Evolutionary conservation across 2,113 vertebrate species (phyloP).

Genomic region (Clinocottus analis): DNA sequence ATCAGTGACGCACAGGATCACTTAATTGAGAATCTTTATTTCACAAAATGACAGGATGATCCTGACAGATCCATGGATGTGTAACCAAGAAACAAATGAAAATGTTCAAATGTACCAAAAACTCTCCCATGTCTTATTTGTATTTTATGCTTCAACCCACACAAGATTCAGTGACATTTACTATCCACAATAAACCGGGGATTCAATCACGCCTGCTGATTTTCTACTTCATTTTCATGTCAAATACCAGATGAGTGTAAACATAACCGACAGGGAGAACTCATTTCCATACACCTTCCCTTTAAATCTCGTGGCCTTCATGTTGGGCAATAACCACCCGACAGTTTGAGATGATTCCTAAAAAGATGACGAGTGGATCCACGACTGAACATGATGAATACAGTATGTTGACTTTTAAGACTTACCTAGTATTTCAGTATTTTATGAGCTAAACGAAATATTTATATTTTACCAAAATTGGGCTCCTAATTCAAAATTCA

Average conservation of each 20-base stretch:
- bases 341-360: background rate
- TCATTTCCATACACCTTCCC: background rate
- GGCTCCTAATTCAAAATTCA: background rate
- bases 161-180: conserved; percentile 25
- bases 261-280: background rate
- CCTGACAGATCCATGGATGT: conserved; percentile 12
- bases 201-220: conserved; percentile 3
- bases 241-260: background rate
- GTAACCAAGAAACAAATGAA: conserved; percentile 11
- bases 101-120: background rate
- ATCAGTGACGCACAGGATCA: background rate
- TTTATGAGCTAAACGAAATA: background rate
- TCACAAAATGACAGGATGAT: no score
- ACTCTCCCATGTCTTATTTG: background rate
- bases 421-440: background rate
- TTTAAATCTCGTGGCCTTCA: background rate
- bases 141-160: conserved; percentile 5
- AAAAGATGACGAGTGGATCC: background rate
- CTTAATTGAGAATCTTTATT: conserved; percentile 58
- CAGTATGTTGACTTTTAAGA: background rate
- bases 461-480: background rate
- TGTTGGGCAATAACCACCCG: background rate
- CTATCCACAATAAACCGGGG: background rate
- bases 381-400: background rate
- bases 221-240: background rate